Evolutionary conservation across 2,113 vertebrate species (phyloP).

Genomic region (Orycteropus afer): DNA sequence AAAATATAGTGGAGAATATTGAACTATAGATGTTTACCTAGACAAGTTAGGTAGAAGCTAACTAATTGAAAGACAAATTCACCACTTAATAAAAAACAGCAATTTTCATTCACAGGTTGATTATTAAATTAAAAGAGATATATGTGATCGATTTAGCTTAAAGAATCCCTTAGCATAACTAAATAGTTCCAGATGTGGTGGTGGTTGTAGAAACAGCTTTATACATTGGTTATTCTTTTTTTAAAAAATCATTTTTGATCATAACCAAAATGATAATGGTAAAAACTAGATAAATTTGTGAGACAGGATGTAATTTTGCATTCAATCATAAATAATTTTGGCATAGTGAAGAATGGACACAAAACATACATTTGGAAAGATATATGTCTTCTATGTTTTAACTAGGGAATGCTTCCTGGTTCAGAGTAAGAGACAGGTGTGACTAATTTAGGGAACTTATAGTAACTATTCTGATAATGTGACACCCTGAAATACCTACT

Average conservation of each 20-base stretch:
- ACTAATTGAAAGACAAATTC: not conserved
- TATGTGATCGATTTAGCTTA: not conserved
- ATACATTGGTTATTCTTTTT: not conserved
- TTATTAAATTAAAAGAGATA: not conserved
- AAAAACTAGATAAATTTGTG: not conserved
- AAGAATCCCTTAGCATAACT: not conserved
- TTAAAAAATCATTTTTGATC: not conserved
- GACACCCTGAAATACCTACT: not conserved
- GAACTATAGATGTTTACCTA: not conserved
- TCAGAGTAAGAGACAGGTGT: not conserved
- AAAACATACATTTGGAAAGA: not conserved
- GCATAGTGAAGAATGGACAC: not conserved
- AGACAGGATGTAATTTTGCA: not conserved
- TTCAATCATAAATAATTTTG: not conserved
- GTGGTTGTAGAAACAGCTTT: not conserved
- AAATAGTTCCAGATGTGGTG: not conserved
- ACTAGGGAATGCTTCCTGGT: not conserved
- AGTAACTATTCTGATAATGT: not conserved
- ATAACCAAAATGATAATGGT: not conserved
- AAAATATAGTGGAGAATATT: not conserved
- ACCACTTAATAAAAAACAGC: not conserved
- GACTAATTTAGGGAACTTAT: not conserved
- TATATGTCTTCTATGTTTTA: not conserved
- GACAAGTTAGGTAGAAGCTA: not conserved
- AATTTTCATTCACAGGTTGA: not conserved